Conservation (phyloP, 2,797 vertebrate genomes). For the Peromyscus eremicus region DNA sequence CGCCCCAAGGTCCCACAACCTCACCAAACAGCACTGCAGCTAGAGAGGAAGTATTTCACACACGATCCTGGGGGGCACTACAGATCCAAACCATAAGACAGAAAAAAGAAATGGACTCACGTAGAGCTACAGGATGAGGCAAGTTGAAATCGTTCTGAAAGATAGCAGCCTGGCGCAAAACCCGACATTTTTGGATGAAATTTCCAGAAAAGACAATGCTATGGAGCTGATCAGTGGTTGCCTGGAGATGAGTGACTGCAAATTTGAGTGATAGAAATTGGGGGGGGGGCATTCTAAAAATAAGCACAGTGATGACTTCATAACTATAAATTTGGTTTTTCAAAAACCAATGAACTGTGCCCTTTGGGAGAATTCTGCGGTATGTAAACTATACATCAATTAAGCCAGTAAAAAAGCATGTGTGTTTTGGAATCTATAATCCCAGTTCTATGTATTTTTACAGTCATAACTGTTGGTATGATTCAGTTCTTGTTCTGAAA, state of each 20-base stretch:
- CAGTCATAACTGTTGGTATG: background rate
- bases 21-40: background rate
- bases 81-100: background rate
- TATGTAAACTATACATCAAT: background rate
- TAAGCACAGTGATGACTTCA: background rate
- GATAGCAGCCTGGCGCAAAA: background rate
- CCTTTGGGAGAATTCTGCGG: background rate
- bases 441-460: slow-evolving; percentile 19
- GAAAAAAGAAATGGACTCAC: background rate
- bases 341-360: background rate
- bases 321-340: background rate
- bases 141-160: background rate
- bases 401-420: background rate
- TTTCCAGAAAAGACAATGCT: background rate
- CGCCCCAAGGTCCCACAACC: background rate
- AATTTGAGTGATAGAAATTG: background rate
- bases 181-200: background rate
- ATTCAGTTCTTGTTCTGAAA: slow-evolving; percentile 23
- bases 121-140: background rate
- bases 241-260: background rate
- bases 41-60: background rate
- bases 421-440: background rate
- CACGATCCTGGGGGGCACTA: background rate
- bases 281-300: background rate
- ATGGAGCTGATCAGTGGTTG: background rate